Percentiles rank a stretch among this genome's conserved stretches.
These are phyloP conservation scores for Xenopus tropicalis DNA, from an alignment of 2,113 vertebrate genomes.

Conservation along the genomic window UCB_Xtro_10.0 CM004444.2:6451001-6451500, in stretches of 20 bases:
- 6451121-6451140: constrained; percentile 6
- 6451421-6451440: constrained; percentile 35
- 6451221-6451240: neutral
- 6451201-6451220: neutral
- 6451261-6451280: neutral
- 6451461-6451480: constrained; percentile 57
- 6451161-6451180: neutral
- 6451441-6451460: constrained; percentile 54
- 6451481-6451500: constrained; percentile 57
- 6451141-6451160: neutral
- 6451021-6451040: constrained; percentile 59
- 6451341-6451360: neutral
- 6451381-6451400: neutral
- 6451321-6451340: neutral
- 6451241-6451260: neutral
- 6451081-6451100: constrained; percentile 68
- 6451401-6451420: constrained; percentile 39
- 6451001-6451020: constrained; percentile 49
- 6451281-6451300: neutral
- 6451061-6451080: constrained; percentile 65
- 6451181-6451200: neutral
- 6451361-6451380: neutral
- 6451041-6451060: constrained; percentile 58
- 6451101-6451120: constrained; percentile 55
- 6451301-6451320: neutral